phyloP scores from a whole-genome alignment of 1,140 invertebrate species.

The Stenopsyche tienmushanensis region DNA sequence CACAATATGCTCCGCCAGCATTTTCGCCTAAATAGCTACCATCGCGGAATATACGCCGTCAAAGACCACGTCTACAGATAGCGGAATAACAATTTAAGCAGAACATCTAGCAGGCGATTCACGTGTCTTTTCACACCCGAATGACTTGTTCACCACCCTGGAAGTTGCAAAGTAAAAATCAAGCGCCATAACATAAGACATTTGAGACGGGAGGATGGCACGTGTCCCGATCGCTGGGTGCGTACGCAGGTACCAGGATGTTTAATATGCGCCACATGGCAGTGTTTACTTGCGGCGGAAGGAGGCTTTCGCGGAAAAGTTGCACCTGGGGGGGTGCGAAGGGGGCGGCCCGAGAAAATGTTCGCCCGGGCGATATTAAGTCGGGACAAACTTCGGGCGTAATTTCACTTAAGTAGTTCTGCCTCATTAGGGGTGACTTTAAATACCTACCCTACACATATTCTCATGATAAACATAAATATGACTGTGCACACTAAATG shows the following conservation, averaged over 20 bases:
- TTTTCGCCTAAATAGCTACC: too few relatives aligned
- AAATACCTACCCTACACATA: not conserved
- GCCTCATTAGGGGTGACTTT: not conserved
- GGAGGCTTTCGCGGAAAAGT: conserved; percentile 1
- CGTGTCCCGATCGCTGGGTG: not conserved
- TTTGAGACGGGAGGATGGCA: not conserved
- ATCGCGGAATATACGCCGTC: too few relatives aligned
- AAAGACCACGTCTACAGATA: too few relatives aligned
- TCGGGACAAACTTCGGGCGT: not conserved
- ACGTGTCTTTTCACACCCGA: too few relatives aligned
- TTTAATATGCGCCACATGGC: not conserved
- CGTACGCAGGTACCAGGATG: too few relatives aligned
- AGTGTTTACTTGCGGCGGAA: not conserved
- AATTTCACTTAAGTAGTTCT: conserved; percentile 1
- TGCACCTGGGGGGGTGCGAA: not conserved
- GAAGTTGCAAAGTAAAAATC: not conserved
- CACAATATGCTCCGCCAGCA: too few relatives aligned
- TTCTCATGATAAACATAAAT: too few relatives aligned
- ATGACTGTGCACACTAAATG: too few relatives aligned
- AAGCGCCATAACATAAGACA: not conserved
- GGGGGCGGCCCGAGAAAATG: not conserved
- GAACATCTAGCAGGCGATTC: too few relatives aligned
- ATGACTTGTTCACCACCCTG: too few relatives aligned
- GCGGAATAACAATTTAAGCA: too few relatives aligned
- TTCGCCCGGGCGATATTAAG: conserved; percentile 1